phyloP scores from a whole-genome alignment of 2,113 vertebrate species.

The Tetraodon nigroviridis region DNA sequence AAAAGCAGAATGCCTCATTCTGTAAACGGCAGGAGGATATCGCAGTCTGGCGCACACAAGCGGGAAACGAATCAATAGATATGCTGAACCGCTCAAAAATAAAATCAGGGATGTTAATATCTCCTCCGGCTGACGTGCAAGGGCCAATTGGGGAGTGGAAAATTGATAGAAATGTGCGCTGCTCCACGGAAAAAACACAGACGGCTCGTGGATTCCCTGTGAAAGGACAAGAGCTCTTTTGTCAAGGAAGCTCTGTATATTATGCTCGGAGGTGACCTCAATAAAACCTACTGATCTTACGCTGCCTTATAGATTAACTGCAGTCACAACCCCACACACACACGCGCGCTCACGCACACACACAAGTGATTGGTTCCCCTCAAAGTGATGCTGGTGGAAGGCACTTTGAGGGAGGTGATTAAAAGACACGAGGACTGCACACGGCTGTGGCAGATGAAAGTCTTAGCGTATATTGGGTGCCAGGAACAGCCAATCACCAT shows the following conservation, averaged over 20 bases:
- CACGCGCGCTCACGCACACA: slow-evolving; percentile 27
- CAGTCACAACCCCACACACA: slow-evolving; percentile 20
- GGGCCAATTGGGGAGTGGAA: slow-evolving; percentile 2
- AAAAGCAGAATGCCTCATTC: slow-evolving; percentile 26
- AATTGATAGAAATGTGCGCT: neutral
- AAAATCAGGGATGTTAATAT: slow-evolving; percentile 4
- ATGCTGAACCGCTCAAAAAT: slow-evolving; percentile 18
- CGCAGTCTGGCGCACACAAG: slow-evolving; percentile 27
- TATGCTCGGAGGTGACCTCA: slow-evolving; percentile 45
- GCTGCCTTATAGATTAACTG: slow-evolving; percentile 45
- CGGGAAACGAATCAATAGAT: slow-evolving; percentile 26
- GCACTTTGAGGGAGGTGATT: slow-evolving; percentile 58
- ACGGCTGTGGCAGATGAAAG: slow-evolving; percentile 37
- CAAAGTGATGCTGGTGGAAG: slow-evolving; percentile 38
- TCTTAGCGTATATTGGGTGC: slow-evolving; percentile 36
- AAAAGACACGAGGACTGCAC: slow-evolving; percentile 36
- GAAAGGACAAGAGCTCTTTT: slow-evolving; percentile 11
- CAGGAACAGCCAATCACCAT: slow-evolving; percentile 44
- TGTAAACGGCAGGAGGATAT: slow-evolving; percentile 38
- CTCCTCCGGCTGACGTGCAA: neutral
- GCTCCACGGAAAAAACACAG: neutral
- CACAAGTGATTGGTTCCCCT: slow-evolving; percentile 46
- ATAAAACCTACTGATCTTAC: slow-evolving; percentile 41
- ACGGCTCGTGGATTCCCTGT: slow-evolving; percentile 6
- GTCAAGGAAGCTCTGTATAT: slow-evolving; percentile 23